Base-by-base conservation (phyloP, 2,797 vertebrate species). In the Chiroxiphia lanceolata region DNA sequence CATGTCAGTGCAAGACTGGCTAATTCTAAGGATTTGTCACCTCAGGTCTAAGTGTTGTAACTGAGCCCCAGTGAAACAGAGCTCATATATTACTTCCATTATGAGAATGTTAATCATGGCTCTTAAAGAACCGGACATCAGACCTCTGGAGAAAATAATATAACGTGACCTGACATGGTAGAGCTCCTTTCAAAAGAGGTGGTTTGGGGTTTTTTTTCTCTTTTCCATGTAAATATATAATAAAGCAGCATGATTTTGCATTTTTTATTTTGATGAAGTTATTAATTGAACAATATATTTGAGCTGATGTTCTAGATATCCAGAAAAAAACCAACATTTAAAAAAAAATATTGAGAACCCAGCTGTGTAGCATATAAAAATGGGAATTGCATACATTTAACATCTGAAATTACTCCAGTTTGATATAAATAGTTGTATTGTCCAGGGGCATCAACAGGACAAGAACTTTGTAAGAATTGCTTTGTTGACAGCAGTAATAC, bases 401-500 rank as follows among this genome's bases (percentile, higher is more conserved):
- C 13, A 38, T 70, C n/a, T 88, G 63, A 69, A 86, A 87, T 59
- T 76, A 57, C 14, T 90, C 12, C 4, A 6, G 27, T 17, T 17
- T 77, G 25, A 53, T 67, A 38, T 45, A 91, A 88, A 53, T 78
- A 85, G 92, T 67, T 83, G 15, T 36, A 45, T 33, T 78, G 27
- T 71, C 33, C 10, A 79, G 21, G 10, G n/a, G 2, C 23, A 76
- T 91, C 54, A 82, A 77, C 76, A 93, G 38, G 40, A 68, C 72
- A 85, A 88, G 80, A 94, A 69, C 42, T 94, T 80, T 59, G 3
- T 22, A 89, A 83, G 72, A 88, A 38, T 21, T 79, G 20, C 33
- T 83, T 75, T 78, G 57, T 93, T 95, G 78, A 94, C 56, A 89
- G 50, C 93, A 83, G 34, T 34, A 94, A 75, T 95, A 83, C 72